Percentiles rank a stretch among this genome's conserved stretches.
Conservation (phyloP, 2,888 invertebrate species). For the Eudasyphora cyanicolor region DNA sequence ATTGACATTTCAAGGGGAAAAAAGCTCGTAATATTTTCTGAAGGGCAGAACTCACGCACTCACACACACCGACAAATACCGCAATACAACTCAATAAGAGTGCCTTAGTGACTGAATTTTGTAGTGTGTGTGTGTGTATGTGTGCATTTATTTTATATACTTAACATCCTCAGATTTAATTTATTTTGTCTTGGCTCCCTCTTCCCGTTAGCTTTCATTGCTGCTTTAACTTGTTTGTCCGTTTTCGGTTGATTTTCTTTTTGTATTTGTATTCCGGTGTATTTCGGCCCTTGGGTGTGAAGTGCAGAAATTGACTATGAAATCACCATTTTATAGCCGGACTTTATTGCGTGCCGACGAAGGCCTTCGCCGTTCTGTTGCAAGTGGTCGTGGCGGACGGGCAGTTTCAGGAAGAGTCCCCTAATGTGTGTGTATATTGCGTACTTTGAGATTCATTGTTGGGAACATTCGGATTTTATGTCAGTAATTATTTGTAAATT, state of each 20-base stretch:
- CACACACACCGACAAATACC: conserved; percentile 35
- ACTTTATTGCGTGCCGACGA: background rate
- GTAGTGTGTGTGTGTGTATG: background rate
- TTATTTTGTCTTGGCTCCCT: conserved; percentile 5
- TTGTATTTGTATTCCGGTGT: conserved; percentile 29
- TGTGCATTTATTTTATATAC: conserved; percentile 34
- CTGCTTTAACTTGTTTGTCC: background rate
- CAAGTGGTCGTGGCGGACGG: background rate
- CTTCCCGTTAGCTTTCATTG: background rate
- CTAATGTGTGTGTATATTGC: background rate
- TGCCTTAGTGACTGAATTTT: background rate
- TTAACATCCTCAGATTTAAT: conserved; percentile 34
- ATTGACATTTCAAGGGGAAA: conserved; percentile 43
- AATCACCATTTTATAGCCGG: conserved; percentile 36
- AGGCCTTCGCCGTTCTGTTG: background rate
- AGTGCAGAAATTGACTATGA: conserved; percentile 39
- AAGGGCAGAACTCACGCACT: no score
- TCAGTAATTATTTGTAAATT: conserved; percentile 28
- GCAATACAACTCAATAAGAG: conserved; percentile 39
- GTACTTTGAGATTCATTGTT: background rate
- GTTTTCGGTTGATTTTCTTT: background rate
- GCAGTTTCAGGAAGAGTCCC: background rate
- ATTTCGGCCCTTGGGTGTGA: background rate
- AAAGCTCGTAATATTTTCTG: background rate
- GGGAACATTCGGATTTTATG: background rate